These are phyloP conservation scores for Epinotia brunnichana DNA, from an alignment of 2,888 invertebrate genomes.

Conservation along the genomic window DNA sequence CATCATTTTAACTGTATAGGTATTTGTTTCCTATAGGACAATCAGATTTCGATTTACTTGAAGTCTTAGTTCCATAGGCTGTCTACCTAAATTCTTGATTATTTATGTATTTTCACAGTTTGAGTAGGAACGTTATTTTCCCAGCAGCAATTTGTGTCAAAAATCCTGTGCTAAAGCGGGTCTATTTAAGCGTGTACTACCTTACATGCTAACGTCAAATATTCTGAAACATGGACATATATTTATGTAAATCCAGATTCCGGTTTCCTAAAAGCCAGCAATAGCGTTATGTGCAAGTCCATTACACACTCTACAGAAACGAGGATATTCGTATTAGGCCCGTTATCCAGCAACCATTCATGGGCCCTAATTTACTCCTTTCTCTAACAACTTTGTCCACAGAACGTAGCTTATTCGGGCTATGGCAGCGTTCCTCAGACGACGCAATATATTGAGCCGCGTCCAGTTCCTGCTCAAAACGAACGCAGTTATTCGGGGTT, in stretches of 20 bases:
- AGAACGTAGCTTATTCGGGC: constrained; percentile 35
- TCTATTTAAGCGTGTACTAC: not conserved
- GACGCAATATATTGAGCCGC: not conserved
- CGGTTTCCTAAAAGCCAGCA: not conserved
- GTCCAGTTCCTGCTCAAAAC: not conserved
- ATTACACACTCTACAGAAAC: constrained; percentile 21
- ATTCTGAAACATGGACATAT: not conserved
- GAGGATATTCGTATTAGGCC: not conserved
- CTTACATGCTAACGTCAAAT: not conserved
- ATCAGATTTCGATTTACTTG: not conserved
- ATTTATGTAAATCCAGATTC: not conserved
- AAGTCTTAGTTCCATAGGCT: not conserved
- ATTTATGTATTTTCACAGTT: not conserved
- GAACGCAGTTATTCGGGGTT: constrained; percentile 9
- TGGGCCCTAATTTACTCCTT: constrained; percentile 11
- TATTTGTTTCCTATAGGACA: not conserved
- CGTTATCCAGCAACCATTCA: not conserved
- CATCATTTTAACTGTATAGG: not conserved
- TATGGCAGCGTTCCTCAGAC: constrained; percentile 28
- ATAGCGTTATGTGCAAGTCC: constrained; percentile 20
- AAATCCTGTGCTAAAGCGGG: no score
- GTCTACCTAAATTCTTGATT: not conserved
- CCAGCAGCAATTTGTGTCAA: not conserved
- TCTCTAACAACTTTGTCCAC: constrained; percentile 38
- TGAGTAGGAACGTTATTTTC: constrained; percentile 3